Base-by-base conservation (phyloP, 2,888 invertebrate genomes). In the Synanthedon formicaeformis region DNA sequence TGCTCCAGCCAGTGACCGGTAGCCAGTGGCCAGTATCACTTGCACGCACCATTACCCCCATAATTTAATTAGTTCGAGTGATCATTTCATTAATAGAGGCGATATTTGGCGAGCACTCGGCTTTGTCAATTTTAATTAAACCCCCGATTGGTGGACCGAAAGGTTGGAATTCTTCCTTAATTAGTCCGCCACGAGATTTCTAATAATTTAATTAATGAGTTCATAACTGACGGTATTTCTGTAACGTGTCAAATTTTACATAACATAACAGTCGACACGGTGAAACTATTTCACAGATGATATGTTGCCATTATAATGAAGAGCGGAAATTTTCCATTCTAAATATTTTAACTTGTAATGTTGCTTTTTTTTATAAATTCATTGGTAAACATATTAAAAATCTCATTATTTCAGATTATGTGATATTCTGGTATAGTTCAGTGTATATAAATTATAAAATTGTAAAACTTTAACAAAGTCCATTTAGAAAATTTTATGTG, bases 121-220 rank as follows among this genome's bases (percentile, higher is more conserved):
- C 85, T 84, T 83, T 86, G 85, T 85, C 86, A 83, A 84, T 86
- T 86, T 87, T 87, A 87, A 87, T 87, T 86, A 86, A 82, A 78
- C 67, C 75, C 23, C 69, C 73, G 77, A 84, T 86, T 86, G 82
- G 85, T 84, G 81, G 78, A 78, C 78, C 79, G 81, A 83, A 85
- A 85, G 85, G 83, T 85, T 81, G 81, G 74, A 85, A 87, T 87
- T 85, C 86, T 86, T 86, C 78, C 71, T 83, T 86, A 86, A 87
- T 87, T 87, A 86, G 86, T 77, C 77, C 74, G 67, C 75, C 68
- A 74, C 73, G 83, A 84, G 86, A 84, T 83, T 85, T 86, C 86
- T 87, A 86, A 86, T 86, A 85, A 87, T 87, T 85, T 86, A 84
- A 85, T 85, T 84, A 84, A 81, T 77, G 77, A 77, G 83, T 84